These are phyloP conservation scores for human DNA, from an alignment of 2,113 vertebrate species.

Conservation along the genomic window GRCh38 chr5:86669001-86669500, in stretches of 20 bases:
- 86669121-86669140: background rate
- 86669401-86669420: background rate
- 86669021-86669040: background rate
- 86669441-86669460: background rate
- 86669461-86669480: background rate
- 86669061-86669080: background rate
- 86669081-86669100: background rate
- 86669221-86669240: background rate
- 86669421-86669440: background rate
- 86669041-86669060: background rate
- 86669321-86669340: background rate
- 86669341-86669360: background rate
- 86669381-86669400: too few relatives aligned
- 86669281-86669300: background rate
- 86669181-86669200: background rate
- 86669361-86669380: background rate
- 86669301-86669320: background rate
- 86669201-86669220: background rate
- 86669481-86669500: background rate
- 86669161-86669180: background rate
- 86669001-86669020: background rate
- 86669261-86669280: background rate
- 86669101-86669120: background rate
- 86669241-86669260: background rate
- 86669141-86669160: background rate